Evolutionary conservation across 1,140 invertebrate species (phyloP), one percentile per base, ranked within the genome.

Genomic region (Hestina assimilis): DNA sequence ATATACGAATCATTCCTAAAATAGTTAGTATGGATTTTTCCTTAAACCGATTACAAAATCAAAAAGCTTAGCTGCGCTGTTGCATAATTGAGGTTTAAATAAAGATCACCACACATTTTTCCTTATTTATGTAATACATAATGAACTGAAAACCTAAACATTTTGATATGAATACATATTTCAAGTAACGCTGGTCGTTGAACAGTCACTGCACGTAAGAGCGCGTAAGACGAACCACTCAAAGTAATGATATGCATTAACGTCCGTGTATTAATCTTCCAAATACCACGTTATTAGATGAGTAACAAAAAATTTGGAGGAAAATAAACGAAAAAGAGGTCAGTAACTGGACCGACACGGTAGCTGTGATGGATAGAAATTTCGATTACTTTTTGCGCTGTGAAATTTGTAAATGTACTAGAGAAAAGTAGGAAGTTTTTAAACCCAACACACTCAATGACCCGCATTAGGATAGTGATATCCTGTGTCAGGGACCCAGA

Each of bases 201-300:
- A 54, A 15, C 31, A 28, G 31, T 33, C 28, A 50, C 24, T 57
- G 24, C 26, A 52, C 38, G 54, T 41, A 41, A 43, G 35, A 54
- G 19, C 53, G 57, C 62, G 69, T 59, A 65, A 66, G 65, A 67
- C 61, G 63, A 69, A 53, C 67, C 80, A 83, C 80, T 83, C 79
- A 65, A 65, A 47, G 31, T 83, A 86, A 86, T 86, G 72, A 83
- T 82, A 86, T 83, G 77, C 77, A 83, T 83, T 83, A 86, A 78
- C 48, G 19, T 35, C 55, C 31, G 64, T 47, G 63, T 79, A 83
- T 83, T 83, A 82, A 82, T 81, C 79, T 77, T 60, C 65, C 67
- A 72, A 85, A 80, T 78, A 76, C 69, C 67, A 74, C 61, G 69
- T 77, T 81, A 81, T 82, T 85, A 69, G 69, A 73, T 52, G 68